phyloP scores from a whole-genome alignment of 1,140 invertebrate species.

The Sinonovacula constricta region DNA sequence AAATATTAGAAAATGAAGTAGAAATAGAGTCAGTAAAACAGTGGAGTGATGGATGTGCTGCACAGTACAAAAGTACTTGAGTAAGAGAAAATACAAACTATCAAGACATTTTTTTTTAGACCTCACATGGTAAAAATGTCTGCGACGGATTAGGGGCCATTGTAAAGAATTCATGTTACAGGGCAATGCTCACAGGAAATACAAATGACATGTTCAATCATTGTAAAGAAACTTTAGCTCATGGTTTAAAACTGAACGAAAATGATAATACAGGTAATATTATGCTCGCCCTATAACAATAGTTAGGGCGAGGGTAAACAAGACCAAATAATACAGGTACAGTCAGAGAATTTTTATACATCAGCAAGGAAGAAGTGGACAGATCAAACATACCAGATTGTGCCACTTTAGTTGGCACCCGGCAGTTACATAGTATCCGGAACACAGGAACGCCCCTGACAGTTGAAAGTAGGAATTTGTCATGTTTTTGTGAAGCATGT shows the following conservation, averaged over 20 bases:
- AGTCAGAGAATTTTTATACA: neutral
- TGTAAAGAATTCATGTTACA: neutral
- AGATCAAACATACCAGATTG: neutral
- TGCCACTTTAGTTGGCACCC: neutral
- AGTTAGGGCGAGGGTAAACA: no score
- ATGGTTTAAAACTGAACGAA: conserved; percentile 2
- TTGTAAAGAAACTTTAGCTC: neutral
- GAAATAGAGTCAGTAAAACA: neutral
- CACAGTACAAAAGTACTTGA: conserved; percentile 2
- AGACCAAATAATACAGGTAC: neutral
- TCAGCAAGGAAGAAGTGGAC: neutral
- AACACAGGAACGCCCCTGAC: neutral
- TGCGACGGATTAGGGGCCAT: neutral
- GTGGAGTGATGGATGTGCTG: neutral
- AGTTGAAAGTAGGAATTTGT: conserved; percentile 8
- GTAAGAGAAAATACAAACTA: conserved; percentile 3
- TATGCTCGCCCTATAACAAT: no score
- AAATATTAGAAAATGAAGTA: neutral
- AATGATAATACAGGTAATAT: no score
- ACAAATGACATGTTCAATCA: neutral
- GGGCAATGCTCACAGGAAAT: neutral
- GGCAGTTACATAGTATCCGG: neutral
- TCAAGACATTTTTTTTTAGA: conserved; percentile 3
- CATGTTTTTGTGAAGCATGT: neutral
- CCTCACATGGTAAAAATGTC: no score